These are phyloP conservation scores for Cinclus cinclus DNA, from an alignment of 2,113 vertebrate genomes.

Conservation along the genomic window DNA sequence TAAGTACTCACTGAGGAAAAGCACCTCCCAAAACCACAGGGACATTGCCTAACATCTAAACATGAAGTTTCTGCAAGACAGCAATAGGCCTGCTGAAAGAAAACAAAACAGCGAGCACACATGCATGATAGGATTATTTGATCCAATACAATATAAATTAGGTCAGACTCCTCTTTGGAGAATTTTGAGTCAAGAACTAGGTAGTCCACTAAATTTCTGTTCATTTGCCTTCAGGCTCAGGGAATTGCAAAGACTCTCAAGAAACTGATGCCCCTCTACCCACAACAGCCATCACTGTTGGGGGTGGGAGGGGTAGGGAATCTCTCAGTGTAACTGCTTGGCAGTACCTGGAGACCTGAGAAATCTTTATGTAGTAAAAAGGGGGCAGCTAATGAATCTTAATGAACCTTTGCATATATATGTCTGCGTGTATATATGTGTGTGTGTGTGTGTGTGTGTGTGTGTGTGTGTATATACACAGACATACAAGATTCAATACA, in stretches of 20 bases:
- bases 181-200: constrained; percentile 47
- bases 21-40: not conserved
- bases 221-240: constrained; percentile 51
- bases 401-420: not conserved
- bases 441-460: not conserved
- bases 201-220: constrained; percentile 62
- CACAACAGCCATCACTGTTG: constrained; percentile 6
- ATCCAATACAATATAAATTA: constrained; percentile 54
- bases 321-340: not conserved
- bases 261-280: constrained; percentile 13
- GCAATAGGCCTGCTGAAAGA: not conserved
- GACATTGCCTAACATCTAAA: not conserved
- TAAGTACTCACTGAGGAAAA: not conserved
- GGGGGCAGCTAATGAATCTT: not conserved
- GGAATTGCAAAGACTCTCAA: constrained; percentile 52
- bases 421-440: not conserved
- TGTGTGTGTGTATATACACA: not conserved
- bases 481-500: not conserved
- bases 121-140: constrained; percentile 43
- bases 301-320: not conserved
- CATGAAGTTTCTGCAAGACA: constrained; percentile 8
- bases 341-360: not conserved
- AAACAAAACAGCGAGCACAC: constrained; percentile 25
- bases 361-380: not conserved
- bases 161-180: constrained; percentile 57